Evolutionary conservation across 2,797 vertebrate species (phyloP).

Genomic region (Oryzias sinensis): DNA sequence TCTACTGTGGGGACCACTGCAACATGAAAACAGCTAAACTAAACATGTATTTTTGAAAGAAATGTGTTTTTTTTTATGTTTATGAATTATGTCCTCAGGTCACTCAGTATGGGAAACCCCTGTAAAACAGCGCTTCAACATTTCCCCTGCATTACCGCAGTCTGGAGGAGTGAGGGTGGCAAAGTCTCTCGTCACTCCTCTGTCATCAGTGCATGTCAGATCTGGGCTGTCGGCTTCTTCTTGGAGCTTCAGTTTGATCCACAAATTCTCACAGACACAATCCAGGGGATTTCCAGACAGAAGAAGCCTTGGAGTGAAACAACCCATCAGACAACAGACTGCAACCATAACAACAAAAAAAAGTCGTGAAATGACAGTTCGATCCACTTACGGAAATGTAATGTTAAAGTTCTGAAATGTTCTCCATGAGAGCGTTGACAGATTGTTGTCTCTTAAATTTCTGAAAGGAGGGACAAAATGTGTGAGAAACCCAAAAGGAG

Average conservation of each 20-base stretch:
- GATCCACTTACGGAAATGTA: slow-evolving; percentile 85
- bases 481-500: not conserved
- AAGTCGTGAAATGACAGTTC: not conserved
- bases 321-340: not conserved
- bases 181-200: slow-evolving; percentile 76
- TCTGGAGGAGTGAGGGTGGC: slow-evolving; percentile 82
- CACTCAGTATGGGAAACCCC: slow-evolving; percentile 5
- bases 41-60: slow-evolving; percentile 2
- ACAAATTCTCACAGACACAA: slow-evolving; percentile 93
- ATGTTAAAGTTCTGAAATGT: slow-evolving; percentile 89
- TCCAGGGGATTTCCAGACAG: slow-evolving; percentile 89
- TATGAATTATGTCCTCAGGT: not conserved
- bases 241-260: slow-evolving; percentile 88
- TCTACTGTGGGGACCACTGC: slow-evolving; percentile 87
- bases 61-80: slow-evolving; percentile 5
- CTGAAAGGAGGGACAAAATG: slow-evolving; percentile 67
- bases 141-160: no score
- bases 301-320: slow-evolving; percentile 62
- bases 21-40: slow-evolving; percentile 1
- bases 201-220: slow-evolving; percentile 85
- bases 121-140: slow-evolving; percentile 40
- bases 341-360: not conserved
- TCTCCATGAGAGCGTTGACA: slow-evolving; percentile 91
- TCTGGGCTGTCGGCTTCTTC: slow-evolving; percentile 83
- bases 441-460: slow-evolving; percentile 93